These are phyloP conservation scores for Sylvia atricapilla DNA, from an alignment of 2,113 vertebrate genomes.

Conservation along the genomic window DNA sequence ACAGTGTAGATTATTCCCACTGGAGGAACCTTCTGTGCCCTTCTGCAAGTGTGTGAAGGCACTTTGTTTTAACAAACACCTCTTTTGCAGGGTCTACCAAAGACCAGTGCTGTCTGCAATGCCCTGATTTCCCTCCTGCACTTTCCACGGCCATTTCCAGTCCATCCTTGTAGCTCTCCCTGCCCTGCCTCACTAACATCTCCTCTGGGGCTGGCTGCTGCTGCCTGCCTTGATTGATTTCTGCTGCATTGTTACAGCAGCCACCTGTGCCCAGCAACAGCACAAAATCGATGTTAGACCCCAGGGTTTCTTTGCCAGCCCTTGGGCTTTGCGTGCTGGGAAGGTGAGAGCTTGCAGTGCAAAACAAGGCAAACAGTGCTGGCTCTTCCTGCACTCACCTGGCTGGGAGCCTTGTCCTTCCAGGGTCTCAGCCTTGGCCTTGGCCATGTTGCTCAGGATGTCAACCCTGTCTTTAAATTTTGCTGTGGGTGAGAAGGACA, in stretches of 20 bases:
- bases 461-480: constrained; percentile 86
- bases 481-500: constrained; percentile 73
- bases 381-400: constrained; percentile 71
- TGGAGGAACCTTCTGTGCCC: not conserved
- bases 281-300: not conserved
- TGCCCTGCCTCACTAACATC: not conserved
- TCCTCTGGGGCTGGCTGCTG: not conserved
- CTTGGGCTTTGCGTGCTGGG: not conserved
- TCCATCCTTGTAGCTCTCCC: not conserved
- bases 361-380: not conserved
- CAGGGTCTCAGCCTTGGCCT: constrained; percentile 59
- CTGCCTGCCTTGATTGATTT: not conserved
- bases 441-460: constrained; percentile 78
- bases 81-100: not conserved
- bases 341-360: not conserved
- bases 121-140: not conserved
- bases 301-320: not conserved
- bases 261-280: not conserved
- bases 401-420: constrained; percentile 69
- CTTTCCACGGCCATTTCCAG: not conserved
- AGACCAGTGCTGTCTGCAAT: not conserved
- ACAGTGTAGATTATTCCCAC: not conserved
- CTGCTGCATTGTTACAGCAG: not conserved
- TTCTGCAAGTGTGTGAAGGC: not conserved
- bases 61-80: not conserved